Evolutionary conservation across 2,113 vertebrate species (phyloP).

Genomic region (Zapornia atra): DNA sequence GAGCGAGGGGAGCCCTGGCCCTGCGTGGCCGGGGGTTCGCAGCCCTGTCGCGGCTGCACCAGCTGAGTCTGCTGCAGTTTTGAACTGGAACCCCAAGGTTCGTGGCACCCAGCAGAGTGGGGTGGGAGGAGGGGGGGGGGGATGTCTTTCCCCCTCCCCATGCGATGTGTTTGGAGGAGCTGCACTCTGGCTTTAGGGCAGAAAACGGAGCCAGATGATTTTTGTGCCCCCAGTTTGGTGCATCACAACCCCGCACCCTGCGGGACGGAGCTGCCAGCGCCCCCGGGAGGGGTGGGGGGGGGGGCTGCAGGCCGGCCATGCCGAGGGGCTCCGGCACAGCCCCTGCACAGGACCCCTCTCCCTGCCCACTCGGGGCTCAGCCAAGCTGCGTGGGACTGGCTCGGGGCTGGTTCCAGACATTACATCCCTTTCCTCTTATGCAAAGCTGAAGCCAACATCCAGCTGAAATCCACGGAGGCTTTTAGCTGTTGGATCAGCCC

Average conservation of each 20-base stretch:
- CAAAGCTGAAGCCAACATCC: neutral
- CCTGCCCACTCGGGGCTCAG: neutral
- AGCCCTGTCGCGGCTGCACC: rapidly evolving
- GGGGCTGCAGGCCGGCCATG: neutral
- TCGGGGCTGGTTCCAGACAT: neutral
- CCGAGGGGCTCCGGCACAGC: rapidly evolving
- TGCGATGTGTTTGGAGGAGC: neutral
- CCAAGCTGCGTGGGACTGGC: neutral
- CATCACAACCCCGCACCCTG: neutral
- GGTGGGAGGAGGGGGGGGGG: too few species aligned
- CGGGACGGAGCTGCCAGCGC: rapidly evolving
- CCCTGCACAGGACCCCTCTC: neutral
- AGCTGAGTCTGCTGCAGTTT: neutral
- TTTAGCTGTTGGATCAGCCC: neutral
- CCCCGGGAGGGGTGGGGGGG: rapidly evolving
- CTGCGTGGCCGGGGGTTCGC: neutral
- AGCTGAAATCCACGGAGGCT: neutral
- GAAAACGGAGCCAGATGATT: neutral
- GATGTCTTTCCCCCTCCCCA: neutral
- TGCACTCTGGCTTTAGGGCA: neutral
- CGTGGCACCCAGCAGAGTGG: neutral
- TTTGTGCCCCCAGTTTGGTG: rapidly evolving
- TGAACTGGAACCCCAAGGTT: neutral
- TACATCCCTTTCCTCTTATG: neutral
- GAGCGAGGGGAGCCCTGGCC: neutral